Evolutionary conservation across 2,888 invertebrate genomes (phyloP), one percentile per base, ranked within the genome.

Genomic region (Steinernema scapterisci): DNA sequence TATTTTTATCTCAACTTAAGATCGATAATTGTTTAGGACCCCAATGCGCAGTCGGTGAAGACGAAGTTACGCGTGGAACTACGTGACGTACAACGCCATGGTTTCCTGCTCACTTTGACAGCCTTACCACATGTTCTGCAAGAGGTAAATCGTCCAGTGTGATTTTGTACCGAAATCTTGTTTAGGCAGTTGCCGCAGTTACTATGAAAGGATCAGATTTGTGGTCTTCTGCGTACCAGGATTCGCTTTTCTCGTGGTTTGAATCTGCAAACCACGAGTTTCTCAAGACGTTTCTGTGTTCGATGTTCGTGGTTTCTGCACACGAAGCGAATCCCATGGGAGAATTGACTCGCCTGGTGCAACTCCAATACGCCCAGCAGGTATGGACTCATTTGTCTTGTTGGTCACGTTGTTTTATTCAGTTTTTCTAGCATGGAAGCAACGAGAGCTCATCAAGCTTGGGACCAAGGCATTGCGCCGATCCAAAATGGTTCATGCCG

Each of bases 251-350:
- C 21, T 76, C 77, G 45, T 82, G 82, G 82, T 48, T 78, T n/a
- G 82, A 82, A 45, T 80, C 82, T 5, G 79, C 89, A 19, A 97
- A 97, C 87, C 97, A 97, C 90, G 99, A 99, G 89, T 97, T 95
- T 87, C 93, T 95, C 0, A 93, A 88, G 56, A 88, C 89, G 72
- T 90, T 88, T 81, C 79, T 90, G 11, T 88, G 89, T 19, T 90
- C 90, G 84, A 86, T 91, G 73, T 89, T 91, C 85, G 91, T 91
- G 16, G 90, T 91, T 43, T 90, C 91, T 13, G 90, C 91, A 1
- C 86, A 86, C 52, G 90, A 91, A 80, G 84, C 88, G 43, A 89
- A 90, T 90, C 93, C 95, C 6, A 89, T 94, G 76, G 94, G 94
- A 81, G 92, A 92, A 79, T 92, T 96, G 82, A 92, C 92, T 85